Conservation (phyloP, 2,888 invertebrate genomes). For the Ptychoptera contaminata region DNA sequence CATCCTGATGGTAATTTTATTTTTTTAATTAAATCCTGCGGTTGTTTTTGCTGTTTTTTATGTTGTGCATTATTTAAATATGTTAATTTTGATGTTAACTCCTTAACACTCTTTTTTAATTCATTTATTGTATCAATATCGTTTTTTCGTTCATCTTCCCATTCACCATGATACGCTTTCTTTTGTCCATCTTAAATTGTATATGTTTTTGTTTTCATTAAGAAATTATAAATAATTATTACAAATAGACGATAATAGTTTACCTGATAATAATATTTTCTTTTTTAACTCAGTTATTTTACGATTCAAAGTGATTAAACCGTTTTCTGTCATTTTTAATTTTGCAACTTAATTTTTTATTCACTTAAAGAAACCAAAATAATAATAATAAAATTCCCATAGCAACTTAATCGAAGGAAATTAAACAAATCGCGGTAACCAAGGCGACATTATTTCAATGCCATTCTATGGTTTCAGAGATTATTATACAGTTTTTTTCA, state of each 20-base stretch:
- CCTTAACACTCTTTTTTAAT: constrained; percentile 57
- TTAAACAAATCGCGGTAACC: too few species aligned
- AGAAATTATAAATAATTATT: too few species aligned
- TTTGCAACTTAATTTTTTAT: background rate
- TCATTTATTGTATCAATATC: constrained; percentile 53
- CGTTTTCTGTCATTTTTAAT: background rate
- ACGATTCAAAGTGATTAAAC: constrained; percentile 34
- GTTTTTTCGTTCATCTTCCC: constrained; percentile 55
- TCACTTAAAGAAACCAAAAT: too few species aligned
- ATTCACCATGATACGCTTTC: constrained; percentile 67
- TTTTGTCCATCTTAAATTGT: constrained; percentile 80
- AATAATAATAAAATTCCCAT: too few species aligned
- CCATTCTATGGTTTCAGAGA: too few species aligned
- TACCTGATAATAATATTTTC: constrained; percentile 71
- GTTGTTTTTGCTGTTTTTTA: constrained; percentile 19
- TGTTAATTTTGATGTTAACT: constrained; percentile 40
- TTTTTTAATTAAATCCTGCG: constrained; percentile 21
- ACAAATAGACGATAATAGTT: constrained; percentile 12
- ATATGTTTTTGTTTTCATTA: too few species aligned
- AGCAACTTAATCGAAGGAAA: too few species aligned
- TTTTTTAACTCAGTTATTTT: constrained; percentile 75
- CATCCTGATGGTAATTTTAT: constrained; percentile 31
- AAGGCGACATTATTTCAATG: too few species aligned
- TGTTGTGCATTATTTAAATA: constrained; percentile 24
- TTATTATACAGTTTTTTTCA: too few species aligned